Conservation (phyloP, 2,797 vertebrate genomes). For the Apogon talboti region DNA sequence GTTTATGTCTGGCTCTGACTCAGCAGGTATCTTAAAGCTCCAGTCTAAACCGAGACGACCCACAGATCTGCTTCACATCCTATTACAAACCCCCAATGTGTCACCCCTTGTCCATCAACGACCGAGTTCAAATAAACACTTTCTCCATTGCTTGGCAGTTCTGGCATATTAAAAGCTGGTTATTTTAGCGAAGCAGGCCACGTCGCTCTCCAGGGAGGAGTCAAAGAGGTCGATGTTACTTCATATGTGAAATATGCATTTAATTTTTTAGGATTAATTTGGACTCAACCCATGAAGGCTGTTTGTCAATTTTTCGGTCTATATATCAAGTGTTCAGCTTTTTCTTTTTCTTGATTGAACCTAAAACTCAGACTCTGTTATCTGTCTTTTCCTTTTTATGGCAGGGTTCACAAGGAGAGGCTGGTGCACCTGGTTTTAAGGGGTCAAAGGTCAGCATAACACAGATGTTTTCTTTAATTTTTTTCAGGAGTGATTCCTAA, state of each 20-base stretch:
- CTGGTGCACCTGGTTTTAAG: constrained; percentile 90
- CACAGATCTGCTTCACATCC: constrained; percentile 63
- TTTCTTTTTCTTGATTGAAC: background rate
- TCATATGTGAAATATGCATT: constrained; percentile 33
- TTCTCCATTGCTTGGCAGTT: constrained; percentile 39
- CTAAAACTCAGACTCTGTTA: background rate
- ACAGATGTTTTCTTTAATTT: constrained; percentile 41
- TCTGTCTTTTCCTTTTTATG: background rate
- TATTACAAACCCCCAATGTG: constrained; percentile 54
- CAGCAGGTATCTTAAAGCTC: constrained; percentile 67
- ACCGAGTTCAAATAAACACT: constrained; percentile 77
- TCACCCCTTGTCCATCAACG: constrained; percentile 49
- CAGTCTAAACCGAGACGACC: constrained; percentile 71
- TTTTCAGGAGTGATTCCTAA: background rate
- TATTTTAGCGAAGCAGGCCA: constrained; percentile 34
- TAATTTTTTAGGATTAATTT: constrained; percentile 20
- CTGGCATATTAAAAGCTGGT: constrained; percentile 47
- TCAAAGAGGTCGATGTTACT: constrained; percentile 18
- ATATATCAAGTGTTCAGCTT: background rate
- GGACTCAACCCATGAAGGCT: constrained; percentile 2
- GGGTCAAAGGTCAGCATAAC: constrained; percentile 93
- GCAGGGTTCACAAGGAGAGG: constrained; percentile 94
- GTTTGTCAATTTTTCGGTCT: constrained; percentile 21
- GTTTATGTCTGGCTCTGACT: constrained; percentile 73
- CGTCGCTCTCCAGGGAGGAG: constrained; percentile 37